Percentiles rank a stretch among this genome's conserved stretches.
phyloP scores from a whole-genome alignment of 1,140 invertebrate genomes.

The Drosophila eugracilis region DNA sequence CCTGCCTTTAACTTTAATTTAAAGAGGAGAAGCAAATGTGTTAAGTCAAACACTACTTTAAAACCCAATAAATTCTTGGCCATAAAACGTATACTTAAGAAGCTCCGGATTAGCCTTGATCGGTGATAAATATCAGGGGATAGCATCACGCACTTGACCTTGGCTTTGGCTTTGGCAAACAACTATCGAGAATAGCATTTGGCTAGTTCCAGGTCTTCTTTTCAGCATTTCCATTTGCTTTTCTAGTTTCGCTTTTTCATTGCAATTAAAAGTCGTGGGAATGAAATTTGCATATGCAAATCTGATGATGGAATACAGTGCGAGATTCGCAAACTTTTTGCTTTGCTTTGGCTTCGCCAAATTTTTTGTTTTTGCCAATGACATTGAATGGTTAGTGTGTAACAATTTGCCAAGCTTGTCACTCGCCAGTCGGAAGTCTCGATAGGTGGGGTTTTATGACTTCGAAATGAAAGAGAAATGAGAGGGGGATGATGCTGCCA shows the following conservation, averaged over 20 bases:
- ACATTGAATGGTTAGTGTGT: constrained; percentile 56
- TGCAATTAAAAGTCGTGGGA: constrained; percentile 78
- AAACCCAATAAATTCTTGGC: not conserved
- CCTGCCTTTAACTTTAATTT: not conserved
- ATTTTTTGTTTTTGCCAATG: constrained; percentile 51
- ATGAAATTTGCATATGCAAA: constrained; percentile 78
- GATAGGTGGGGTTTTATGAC: constrained; percentile 32
- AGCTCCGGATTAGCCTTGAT: constrained; percentile 7
- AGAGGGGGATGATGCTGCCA: constrained; percentile 30
- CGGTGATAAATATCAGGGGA: constrained; percentile 26
- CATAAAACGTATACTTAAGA: constrained; percentile 8
- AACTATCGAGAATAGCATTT: constrained; percentile 44
- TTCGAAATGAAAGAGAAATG: constrained; percentile 18
- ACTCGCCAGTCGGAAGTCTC: constrained; percentile 48
- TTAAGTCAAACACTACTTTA: not conserved
- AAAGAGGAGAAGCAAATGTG: not conserved
- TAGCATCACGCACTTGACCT: constrained; percentile 29
- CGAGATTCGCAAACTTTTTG: constrained; percentile 45
- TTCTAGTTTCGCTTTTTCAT: constrained; percentile 29
- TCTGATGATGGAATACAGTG: constrained; percentile 50
- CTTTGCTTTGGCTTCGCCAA: constrained; percentile 18
- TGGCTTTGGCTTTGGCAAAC: constrained; percentile 29
- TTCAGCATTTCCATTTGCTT: constrained; percentile 24
- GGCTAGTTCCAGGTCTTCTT: constrained; percentile 53
- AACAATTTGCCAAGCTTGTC: constrained; percentile 52